These are phyloP conservation scores for Heteromormyrus szaboi DNA, from an alignment of 2,797 vertebrate genomes.

Conservation along the genomic window DNA sequence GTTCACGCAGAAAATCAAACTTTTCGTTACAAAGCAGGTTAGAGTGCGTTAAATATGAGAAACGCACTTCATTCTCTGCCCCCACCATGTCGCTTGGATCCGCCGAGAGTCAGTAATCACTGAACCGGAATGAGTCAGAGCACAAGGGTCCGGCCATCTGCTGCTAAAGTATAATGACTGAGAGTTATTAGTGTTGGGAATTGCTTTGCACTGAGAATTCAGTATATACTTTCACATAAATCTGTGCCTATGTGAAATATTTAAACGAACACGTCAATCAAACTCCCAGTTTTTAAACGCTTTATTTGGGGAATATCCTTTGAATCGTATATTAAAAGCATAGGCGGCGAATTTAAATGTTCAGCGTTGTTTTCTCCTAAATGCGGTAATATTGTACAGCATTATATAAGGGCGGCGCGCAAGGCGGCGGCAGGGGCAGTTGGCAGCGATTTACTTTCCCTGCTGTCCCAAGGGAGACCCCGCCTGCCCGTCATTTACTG, in stretches of 20 bases:
- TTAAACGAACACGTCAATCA: not conserved
- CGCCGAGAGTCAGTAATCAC: not conserved
- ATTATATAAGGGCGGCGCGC: not conserved
- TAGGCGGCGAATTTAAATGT: not conserved
- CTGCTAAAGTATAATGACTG: not conserved
- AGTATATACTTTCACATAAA: not conserved
- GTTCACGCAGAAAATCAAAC: not conserved
- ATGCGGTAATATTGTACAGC: not conserved
- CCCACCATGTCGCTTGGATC: not conserved
- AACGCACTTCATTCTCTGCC: not conserved
- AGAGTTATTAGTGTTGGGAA: not conserved
- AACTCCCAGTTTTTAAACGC: not conserved
- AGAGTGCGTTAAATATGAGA: not conserved
- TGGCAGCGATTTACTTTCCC: not conserved
- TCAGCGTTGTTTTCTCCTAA: not conserved
- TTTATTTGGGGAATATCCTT: not conserved
- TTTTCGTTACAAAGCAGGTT: not conserved
- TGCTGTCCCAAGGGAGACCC: slow-evolving; percentile 54
- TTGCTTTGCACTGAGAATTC: not conserved
- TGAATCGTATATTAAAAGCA: not conserved
- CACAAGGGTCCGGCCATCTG: not conserved
- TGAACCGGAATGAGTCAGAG: not conserved
- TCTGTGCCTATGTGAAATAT: not conserved
- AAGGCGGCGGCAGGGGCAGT: not conserved
- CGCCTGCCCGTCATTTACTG: slow-evolving; percentile 59